These are phyloP conservation scores for Troglohyphantes excavatus DNA, from an alignment of 2,888 invertebrate species.

Conservation along the genomic window DNA sequence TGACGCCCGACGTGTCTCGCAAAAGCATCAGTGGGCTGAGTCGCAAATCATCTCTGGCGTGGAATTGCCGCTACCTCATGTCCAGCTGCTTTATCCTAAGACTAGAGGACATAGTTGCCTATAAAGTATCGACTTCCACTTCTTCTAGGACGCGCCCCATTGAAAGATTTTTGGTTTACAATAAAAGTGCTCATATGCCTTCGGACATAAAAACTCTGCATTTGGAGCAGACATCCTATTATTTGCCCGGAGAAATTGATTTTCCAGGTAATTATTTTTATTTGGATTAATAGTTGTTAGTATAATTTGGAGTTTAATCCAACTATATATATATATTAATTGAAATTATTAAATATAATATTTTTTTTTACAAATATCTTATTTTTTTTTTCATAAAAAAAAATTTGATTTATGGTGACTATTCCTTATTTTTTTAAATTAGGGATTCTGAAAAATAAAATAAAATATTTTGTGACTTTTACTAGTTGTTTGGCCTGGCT, in stretches of 20 bases:
- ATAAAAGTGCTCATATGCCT: conserved; percentile 86
- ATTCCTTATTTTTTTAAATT: too few species aligned
- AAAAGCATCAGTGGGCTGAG: conserved; percentile 60
- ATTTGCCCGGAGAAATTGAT: conserved; percentile 94
- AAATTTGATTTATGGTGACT: too few species aligned
- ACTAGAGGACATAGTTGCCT: conserved; percentile 95
- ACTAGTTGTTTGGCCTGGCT: too few species aligned
- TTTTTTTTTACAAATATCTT: too few species aligned
- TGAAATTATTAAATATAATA: background rate
- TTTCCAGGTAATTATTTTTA: conserved; percentile 89
- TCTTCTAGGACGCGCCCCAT: conserved; percentile 57
- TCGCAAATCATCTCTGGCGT: conserved; percentile 71
- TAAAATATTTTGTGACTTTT: too few species aligned
- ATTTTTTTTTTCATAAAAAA: too few species aligned
- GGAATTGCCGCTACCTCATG: conserved; percentile 86
- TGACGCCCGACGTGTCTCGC: conserved; percentile 70
- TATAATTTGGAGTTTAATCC: background rate
- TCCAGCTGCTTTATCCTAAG: conserved; percentile 94
- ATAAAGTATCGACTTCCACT: conserved; percentile 89
- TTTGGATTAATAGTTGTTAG: background rate
- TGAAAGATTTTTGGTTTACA: conserved; percentile 82
- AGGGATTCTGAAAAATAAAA: too few species aligned
- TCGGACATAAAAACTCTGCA: conserved; percentile 96
- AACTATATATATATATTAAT: background rate
- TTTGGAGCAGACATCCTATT: conserved; percentile 94